Percentiles rank a stretch among this genome's conserved stretches.
Conservation (phyloP, 2,888 invertebrate genomes). For the Sminthurides aquaticus region DNA sequence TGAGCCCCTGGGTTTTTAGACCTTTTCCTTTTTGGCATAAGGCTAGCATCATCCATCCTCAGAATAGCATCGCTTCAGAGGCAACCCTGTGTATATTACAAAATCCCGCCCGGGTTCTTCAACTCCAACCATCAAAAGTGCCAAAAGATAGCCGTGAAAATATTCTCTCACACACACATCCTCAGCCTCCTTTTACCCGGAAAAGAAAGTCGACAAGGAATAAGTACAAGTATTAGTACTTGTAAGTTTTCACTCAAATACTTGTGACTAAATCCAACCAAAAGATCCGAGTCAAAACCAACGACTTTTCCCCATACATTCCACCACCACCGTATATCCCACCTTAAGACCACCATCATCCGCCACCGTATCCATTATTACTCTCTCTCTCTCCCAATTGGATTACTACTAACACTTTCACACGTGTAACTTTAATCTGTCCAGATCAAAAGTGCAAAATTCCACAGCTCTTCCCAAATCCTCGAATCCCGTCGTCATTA, state of each 20-base stretch:
- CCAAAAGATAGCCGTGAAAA: not conserved
- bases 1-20: constrained; percentile 28
- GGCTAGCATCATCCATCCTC: constrained; percentile 12
- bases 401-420: not conserved
- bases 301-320: too few species aligned
- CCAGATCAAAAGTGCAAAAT: not conserved
- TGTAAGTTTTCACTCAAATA: not conserved
- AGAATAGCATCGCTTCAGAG: not conserved
- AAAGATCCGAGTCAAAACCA: too few species aligned
- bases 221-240: not conserved
- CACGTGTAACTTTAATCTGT: not conserved
- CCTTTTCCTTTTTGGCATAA: constrained; percentile 25
- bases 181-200: too few species aligned
- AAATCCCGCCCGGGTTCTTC: not conserved
- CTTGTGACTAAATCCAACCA: too few species aligned
- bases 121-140: not conserved
- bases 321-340: too few species aligned
- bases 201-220: not conserved
- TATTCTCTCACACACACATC: too few species aligned
- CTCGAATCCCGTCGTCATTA: too few species aligned
- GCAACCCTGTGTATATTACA: not conserved
- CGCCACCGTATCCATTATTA: not conserved
- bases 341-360: not conserved
- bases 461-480: too few species aligned
- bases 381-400: not conserved